Conservation (phyloP, 30 jellyfish, hydroid and myxozoan species). For the Sanderia malayensis region DNA sequence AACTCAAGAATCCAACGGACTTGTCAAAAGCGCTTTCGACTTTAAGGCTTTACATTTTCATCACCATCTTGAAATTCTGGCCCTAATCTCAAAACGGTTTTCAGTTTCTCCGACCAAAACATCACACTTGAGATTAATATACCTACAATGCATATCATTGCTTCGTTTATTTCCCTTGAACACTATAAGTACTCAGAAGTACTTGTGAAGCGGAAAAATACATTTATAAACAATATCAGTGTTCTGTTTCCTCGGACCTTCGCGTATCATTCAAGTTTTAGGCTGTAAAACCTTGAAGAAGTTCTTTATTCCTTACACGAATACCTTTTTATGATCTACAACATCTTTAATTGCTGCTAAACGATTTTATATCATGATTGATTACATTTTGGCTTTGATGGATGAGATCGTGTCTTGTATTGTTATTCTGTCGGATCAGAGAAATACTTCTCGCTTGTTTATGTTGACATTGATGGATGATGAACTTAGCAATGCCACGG, state of each 20-base stretch:
- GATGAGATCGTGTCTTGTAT: constrained; percentile 56
- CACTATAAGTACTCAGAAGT: neutral
- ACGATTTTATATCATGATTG: neutral
- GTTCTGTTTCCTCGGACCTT: no score
- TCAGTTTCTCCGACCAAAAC: neutral
- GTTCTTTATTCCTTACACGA: no score
- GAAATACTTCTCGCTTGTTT: constrained; percentile 18
- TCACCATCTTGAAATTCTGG: neutral
- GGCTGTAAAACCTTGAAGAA: no score
- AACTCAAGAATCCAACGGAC: no score
- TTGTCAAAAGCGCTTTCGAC: no score
- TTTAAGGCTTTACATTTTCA: neutral
- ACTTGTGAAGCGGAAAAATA: neutral
- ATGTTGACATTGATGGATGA: constrained; percentile 66
- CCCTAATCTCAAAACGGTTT: neutral
- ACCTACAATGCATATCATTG: neutral
- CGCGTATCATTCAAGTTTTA: no score
- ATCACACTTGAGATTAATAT: no score
- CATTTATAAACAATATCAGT: no score
- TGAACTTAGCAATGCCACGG: no score
- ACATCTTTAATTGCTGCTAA: neutral
- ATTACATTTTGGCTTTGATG: constrained; percentile 20
- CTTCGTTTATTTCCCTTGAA: neutral
- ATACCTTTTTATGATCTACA: no score
- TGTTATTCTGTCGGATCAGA: constrained; percentile 30